Evolutionary conservation across 2,888 invertebrate species (phyloP).

Genomic region (Gastracanthus pulcherrimus): DNA sequence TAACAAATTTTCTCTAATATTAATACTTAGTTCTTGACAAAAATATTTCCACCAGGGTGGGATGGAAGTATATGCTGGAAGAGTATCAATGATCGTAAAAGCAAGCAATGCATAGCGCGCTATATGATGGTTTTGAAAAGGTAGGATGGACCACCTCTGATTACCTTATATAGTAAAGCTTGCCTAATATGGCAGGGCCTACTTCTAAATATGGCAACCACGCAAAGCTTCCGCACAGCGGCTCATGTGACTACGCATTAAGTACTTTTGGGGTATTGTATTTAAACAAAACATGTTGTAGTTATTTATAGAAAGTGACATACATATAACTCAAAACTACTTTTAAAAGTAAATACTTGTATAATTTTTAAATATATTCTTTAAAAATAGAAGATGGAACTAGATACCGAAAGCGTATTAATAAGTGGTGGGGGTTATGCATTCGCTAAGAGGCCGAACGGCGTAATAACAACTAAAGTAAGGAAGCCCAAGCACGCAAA

Average conservation of each 20-base stretch:
- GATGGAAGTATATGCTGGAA: no score
- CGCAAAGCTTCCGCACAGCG: constrained; percentile 76
- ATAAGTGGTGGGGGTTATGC: constrained; percentile 35
- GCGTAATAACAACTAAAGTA: constrained; percentile 43
- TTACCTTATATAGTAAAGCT: constrained; percentile 89
- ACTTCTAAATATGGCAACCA: constrained; percentile 90
- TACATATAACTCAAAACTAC: background rate
- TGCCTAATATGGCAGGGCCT: constrained; percentile 90
- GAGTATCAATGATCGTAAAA: no score
- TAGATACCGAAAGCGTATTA: constrained; percentile 41
- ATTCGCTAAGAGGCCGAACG: constrained; percentile 24
- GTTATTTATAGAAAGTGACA: background rate
- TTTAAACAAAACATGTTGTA: background rate
- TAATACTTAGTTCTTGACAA: no score
- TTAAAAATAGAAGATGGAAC: background rate
- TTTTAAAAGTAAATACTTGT: background rate
- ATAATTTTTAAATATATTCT: constrained; percentile 7
- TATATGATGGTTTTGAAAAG: constrained; percentile 55
- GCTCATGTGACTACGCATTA: constrained; percentile 49
- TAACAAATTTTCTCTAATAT: no score
- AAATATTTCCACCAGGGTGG: no score
- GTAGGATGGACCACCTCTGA: constrained; percentile 85
- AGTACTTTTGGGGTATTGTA: background rate
- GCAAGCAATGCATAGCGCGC: constrained; percentile 28
- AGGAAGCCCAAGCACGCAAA: no score